Base-by-base conservation (phyloP, 2,888 invertebrate genomes). In the Notodonta dromedarius region DNA sequence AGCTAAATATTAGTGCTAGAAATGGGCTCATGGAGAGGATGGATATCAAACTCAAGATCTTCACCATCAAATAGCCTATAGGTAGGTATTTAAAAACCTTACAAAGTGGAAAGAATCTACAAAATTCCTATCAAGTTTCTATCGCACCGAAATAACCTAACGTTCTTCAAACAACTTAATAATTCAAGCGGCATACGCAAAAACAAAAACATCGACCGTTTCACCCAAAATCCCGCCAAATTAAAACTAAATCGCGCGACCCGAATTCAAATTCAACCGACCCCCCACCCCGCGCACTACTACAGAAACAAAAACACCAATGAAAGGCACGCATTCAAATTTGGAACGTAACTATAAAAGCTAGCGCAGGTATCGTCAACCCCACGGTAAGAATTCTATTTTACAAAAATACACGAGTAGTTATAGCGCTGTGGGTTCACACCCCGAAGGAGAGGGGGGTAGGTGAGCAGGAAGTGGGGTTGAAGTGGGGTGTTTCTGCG, bases 351-450 rank as follows among this genome's bases (percentile, higher is more conserved):
- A 86, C 84, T 85, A 85, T 85, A 85, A 84, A 84, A 82, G 81
- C 78, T 67, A 63, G 75, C 91, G 75, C 92, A 92, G 92, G 92
- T 92, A 91, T 88, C 79, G 85, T 85, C 87, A 90, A 89, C 92
- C 91, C 56, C 89, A 87, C 78, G 80, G 88, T 89, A 92, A 93
- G 93, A 93, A 91, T 89, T 86, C 78, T 81, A 81, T 85, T 89
- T 90, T 86, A 86, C 89, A 93, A 93, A 93, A 93, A 92, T 93
- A 93, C 88, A 91, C 79, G 84, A 87, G 84, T 91, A 92, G 91
- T 91, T 92, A 91, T 91, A 90, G 72, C 66, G 74, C 73, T 65
- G 77, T 82, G 78, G 77, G 74, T 65, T 65, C 73, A 66, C 76
- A 69, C 78, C 82, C 79, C 66, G 70, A 78, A 82, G 86, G 79